A percentile compares a stretch with the other conserved stretches of the same genome.
Conservation (phyloP, 2,113 vertebrate species). For the Solea solea region DNA sequence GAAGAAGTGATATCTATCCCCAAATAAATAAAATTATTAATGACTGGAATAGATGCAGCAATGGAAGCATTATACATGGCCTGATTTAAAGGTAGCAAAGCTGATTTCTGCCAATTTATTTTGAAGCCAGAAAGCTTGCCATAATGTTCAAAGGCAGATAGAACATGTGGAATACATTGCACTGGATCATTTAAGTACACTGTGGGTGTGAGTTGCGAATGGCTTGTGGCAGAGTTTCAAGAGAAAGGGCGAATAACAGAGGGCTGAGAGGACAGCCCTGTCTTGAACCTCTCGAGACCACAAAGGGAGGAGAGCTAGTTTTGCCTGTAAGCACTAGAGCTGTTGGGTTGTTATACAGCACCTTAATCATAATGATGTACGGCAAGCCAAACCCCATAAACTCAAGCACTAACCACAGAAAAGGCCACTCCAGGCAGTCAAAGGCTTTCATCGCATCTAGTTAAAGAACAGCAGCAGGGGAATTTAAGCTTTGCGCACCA, state of each 20-base stretch:
- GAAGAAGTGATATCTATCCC: background rate
- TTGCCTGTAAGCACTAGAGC: background rate
- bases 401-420: background rate
- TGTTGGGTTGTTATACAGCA: background rate
- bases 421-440: constrained; percentile 1
- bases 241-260: background rate
- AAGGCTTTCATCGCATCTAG: background rate
- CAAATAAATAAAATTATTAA: background rate
- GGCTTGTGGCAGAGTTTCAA: background rate
- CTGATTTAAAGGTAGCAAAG: background rate
- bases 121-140: background rate
- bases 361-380: background rate
- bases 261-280: background rate
- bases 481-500: background rate
- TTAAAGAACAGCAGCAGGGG: background rate
- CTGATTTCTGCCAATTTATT: constrained; percentile 17
- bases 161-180: background rate
- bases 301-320: background rate
- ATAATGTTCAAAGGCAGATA: background rate
- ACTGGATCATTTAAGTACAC: background rate
- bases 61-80: background rate
- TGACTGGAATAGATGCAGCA: too few relatives aligned
- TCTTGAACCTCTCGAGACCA: background rate
- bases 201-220: background rate
- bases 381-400: background rate